A percentile compares a stretch with the other conserved stretches of the same genome.
Conservation (phyloP, 2,113 vertebrate genomes). For the Redunca redunca region DNA sequence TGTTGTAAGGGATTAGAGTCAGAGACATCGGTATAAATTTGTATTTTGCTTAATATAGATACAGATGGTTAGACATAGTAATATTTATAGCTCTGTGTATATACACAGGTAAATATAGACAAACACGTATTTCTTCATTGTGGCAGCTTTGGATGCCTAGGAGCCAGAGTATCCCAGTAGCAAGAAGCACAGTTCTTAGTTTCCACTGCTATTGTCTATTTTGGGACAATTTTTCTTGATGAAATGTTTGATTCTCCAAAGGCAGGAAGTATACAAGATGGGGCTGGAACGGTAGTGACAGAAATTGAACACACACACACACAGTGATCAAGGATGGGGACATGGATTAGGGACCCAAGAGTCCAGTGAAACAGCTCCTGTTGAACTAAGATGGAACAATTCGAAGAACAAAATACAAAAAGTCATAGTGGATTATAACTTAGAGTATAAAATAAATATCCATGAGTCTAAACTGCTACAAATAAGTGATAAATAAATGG, state of each 20-base stretch:
- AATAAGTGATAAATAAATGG: not conserved
- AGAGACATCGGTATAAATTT: not conserved
- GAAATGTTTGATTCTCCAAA: not conserved
- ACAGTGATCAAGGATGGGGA: not conserved
- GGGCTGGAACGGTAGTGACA: not conserved
- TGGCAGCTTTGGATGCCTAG: not conserved
- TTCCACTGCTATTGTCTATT: not conserved
- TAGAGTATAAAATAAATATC: not conserved
- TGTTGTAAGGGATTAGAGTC: slow-evolving; percentile 8
- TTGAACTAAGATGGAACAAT: not conserved
- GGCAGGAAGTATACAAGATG: not conserved
- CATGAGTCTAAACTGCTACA: not conserved
- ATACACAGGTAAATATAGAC: not conserved
- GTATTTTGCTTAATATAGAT: not conserved
- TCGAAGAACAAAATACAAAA: not conserved
- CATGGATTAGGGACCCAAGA: not conserved
- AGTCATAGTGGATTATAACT: not conserved
- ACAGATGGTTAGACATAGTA: slow-evolving; percentile 12
- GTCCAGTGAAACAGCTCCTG: not conserved
- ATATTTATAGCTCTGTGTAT: slow-evolving; percentile 26
- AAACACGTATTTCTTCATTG: not conserved
- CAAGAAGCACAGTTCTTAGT: not conserved
- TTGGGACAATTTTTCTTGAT: not conserved
- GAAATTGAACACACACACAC: not conserved
- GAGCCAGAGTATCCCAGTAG: not conserved